Evolutionary conservation across 2,888 invertebrate species (phyloP).

Genomic region (Julus scanicus): DNA sequence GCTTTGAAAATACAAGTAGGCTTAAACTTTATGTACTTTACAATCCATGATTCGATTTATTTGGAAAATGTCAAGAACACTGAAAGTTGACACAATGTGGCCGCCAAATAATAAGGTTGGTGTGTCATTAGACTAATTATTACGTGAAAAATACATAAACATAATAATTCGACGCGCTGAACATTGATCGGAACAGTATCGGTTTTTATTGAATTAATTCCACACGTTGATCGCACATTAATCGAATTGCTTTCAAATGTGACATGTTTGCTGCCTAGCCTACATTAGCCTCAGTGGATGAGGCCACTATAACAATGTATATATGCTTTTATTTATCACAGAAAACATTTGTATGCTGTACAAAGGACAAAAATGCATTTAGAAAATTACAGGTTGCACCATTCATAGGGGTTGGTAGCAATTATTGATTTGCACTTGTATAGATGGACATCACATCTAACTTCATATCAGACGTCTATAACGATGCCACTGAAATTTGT

Average conservation of each 20-base stretch:
- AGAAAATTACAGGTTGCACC: background rate
- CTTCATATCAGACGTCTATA: too few species aligned
- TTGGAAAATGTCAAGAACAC: conserved; percentile 7
- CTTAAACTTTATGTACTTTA: background rate
- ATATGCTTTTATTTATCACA: background rate
- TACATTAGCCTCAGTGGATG: background rate
- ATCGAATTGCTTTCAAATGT: conserved; percentile 11
- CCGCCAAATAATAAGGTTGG: background rate
- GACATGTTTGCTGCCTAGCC: background rate
- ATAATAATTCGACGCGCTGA: conserved; percentile 29
- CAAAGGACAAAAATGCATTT: background rate
- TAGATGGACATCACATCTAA: too few species aligned
- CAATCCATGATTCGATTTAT: background rate
- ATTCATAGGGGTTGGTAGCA: background rate
- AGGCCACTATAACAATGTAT: background rate
- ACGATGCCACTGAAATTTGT: too few species aligned
- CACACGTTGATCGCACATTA: conserved; percentile 16
- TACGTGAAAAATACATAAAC: background rate
- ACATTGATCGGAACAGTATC: background rate
- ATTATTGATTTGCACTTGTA: conserved; percentile 3
- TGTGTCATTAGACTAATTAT: conserved; percentile 20
- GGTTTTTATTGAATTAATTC: background rate
- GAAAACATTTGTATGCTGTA: background rate
- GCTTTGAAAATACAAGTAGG: background rate
- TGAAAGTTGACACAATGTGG: background rate